Evolutionary conservation across 2,888 invertebrate species (phyloP), one percentile per base, ranked within the genome.

Genomic region (Amaurobius ferox): DNA sequence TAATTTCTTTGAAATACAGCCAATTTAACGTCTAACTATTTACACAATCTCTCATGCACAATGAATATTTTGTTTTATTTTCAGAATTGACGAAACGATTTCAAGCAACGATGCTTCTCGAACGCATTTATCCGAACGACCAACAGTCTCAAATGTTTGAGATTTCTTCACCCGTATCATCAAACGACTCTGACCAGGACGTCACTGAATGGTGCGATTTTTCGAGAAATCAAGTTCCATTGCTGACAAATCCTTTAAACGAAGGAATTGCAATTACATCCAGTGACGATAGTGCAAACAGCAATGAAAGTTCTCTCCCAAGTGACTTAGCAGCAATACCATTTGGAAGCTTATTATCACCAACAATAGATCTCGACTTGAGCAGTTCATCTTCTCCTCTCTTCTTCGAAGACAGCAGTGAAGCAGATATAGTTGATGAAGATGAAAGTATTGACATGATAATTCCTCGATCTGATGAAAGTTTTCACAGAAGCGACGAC

Each of bases 311-410:
- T 9, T 74, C 73, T 3, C 48, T 86, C 5, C 86, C 86, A 3
- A 86, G 70, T 19, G 86, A 86, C 35, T 48, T 86, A 35, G 86
- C 86, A 13, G 74, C 73, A 23, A 86, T 86, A 40, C 86, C 86
- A 1, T 86, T 78, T 19, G 79, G 76, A 9, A 78, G 68, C 7
- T 39, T 85, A 2, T 35, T 87, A 0, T 72, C 79, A 0, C 78
- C 73, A 13, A 39, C 76, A 3, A 28, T 77, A 23, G 78, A 62
- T n/a, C 66, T 77, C 16, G 77, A 79, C 11, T 77, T 79, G 44
- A 39, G 40, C 11, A 44, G n/a, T 30, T 30, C 72, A 1, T 72
- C 85, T 11, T 68, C 85, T 9, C 73, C 85, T 5, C 28, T 79
- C 9, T 68, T 73, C 19, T 74, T 73, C 13, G 66, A 77, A 7